Conservation (phyloP, 2,113 vertebrate species). For the Holacanthus passer region DNA sequence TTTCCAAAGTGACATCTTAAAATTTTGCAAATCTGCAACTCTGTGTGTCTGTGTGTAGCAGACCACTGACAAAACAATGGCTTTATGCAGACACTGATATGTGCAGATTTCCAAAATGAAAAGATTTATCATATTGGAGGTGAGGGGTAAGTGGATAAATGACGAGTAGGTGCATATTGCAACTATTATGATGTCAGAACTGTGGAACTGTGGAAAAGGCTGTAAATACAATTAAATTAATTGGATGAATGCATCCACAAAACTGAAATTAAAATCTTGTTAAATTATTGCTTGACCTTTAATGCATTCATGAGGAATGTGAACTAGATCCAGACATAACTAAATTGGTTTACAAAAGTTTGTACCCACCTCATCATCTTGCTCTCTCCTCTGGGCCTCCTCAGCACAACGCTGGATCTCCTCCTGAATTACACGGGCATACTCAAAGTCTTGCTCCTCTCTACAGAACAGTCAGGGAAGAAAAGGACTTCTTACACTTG, state of each 20-base stretch:
- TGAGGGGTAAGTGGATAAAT: background rate
- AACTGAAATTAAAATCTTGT: background rate
- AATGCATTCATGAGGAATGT: background rate
- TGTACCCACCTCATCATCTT: conserved; percentile 80
- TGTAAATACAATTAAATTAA: too few species aligned
- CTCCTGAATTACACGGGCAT: conserved; percentile 80
- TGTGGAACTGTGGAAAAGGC: background rate
- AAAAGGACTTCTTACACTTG: background rate
- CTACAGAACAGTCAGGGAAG: conserved; percentile 49
- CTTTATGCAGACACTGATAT: background rate
- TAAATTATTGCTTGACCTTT: background rate
- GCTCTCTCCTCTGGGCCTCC: conserved; percentile 76
- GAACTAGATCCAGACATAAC: background rate
- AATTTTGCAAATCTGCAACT: too few species aligned
- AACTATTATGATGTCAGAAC: background rate
- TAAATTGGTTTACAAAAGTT: background rate
- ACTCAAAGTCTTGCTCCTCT: conserved; percentile 83
- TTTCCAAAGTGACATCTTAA: too few species aligned
- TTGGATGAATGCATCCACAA: background rate
- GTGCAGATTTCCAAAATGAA: background rate
- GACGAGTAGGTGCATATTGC: background rate
- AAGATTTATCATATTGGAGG: background rate
- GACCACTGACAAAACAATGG: background rate
- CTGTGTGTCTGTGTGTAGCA: background rate
- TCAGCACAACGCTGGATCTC: conserved; percentile 79